A percentile compares a stretch with the other conserved stretches of the same genome.
Evolutionary conservation across 2,113 vertebrate species (phyloP).

Genomic region (Gymnorhina tibicen): DNA sequence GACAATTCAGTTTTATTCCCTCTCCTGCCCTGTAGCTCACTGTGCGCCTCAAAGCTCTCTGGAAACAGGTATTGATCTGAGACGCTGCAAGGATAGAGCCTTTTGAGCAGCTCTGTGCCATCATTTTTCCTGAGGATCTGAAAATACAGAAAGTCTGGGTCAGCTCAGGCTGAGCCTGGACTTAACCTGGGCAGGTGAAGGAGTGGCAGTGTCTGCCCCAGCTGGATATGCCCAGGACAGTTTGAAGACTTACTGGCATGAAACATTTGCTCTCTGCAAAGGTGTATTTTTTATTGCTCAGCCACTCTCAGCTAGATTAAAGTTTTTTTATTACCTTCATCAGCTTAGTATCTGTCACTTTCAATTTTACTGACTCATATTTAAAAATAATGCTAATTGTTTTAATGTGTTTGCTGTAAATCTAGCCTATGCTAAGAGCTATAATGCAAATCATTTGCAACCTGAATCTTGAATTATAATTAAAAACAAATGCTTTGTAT

Average conservation of each 20-base stretch:
- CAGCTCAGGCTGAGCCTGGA: background rate
- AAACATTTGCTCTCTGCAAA: conserved; percentile 21
- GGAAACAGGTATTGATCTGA: conserved; percentile 59
- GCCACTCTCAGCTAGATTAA: conserved; percentile 22
- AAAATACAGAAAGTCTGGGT: background rate
- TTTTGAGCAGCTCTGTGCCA: background rate
- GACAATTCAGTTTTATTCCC: conserved; percentile 54
- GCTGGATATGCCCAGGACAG: background rate
- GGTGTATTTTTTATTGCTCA: conserved; percentile 32
- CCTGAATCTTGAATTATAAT: conserved; percentile 5
- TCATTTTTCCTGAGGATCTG: conserved; percentile 11
- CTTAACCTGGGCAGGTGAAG: background rate
- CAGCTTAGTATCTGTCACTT: conserved; percentile 42
- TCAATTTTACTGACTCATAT: conserved; percentile 41
- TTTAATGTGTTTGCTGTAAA: conserved; percentile 55
- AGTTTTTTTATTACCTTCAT: conserved; percentile 41
- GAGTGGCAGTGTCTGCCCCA: background rate
- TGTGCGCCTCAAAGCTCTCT: background rate
- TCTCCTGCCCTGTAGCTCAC: conserved; percentile 4
- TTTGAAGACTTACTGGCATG: background rate
- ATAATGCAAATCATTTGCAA: conserved; percentile 3
- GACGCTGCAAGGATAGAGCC: background rate
- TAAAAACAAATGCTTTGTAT: background rate
- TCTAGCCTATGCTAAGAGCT: background rate
- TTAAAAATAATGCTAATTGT: conserved; percentile 62